Conservation (phyloP, 1,140 invertebrate genomes). For the Bombus impatiens region DNA sequence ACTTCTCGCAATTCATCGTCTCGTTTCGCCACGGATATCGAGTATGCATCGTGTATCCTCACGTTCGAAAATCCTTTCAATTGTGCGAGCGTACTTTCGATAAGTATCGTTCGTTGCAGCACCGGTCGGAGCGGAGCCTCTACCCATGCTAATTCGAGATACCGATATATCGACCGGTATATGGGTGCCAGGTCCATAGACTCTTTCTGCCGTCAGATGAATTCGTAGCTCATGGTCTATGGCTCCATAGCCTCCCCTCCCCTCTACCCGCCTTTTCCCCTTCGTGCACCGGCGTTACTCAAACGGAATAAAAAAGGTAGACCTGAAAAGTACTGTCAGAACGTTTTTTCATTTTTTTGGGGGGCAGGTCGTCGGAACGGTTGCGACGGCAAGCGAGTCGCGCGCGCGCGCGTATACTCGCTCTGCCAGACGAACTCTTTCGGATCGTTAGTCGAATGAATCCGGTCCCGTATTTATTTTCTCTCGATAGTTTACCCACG, state of each 20-base stretch:
- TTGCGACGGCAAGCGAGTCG: constrained; percentile 20
- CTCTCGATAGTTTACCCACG: constrained; percentile 59
- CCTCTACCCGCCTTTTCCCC: neutral
- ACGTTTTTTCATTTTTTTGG: neutral
- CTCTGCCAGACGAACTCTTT: constrained; percentile 47
- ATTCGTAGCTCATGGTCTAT: constrained; percentile 22
- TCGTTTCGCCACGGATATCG: constrained; percentile 12
- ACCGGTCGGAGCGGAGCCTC: constrained; percentile 16
- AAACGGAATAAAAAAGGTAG: constrained; percentile 38
- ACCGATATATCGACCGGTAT: constrained; percentile 34
- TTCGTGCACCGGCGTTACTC: constrained; percentile 1
- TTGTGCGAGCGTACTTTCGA: constrained; percentile 35
- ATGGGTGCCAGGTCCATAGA: neutral
- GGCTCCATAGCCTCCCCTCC: neutral
- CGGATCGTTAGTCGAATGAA: constrained; percentile 70
- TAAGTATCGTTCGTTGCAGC: constrained; percentile 49
- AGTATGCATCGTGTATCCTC: constrained; percentile 24
- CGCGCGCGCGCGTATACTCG: constrained; percentile 11
- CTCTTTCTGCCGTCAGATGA: constrained; percentile 17
- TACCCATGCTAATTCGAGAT: constrained; percentile 48
- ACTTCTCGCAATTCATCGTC: constrained; percentile 5
- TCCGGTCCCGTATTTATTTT: constrained; percentile 70
- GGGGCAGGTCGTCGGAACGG: constrained; percentile 33
- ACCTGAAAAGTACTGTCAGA: constrained; percentile 41
- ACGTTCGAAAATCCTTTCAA: constrained; percentile 31